phyloP scores from a whole-genome alignment of 64 coral and sea anemone species.

The Porites australiensis region DNA sequence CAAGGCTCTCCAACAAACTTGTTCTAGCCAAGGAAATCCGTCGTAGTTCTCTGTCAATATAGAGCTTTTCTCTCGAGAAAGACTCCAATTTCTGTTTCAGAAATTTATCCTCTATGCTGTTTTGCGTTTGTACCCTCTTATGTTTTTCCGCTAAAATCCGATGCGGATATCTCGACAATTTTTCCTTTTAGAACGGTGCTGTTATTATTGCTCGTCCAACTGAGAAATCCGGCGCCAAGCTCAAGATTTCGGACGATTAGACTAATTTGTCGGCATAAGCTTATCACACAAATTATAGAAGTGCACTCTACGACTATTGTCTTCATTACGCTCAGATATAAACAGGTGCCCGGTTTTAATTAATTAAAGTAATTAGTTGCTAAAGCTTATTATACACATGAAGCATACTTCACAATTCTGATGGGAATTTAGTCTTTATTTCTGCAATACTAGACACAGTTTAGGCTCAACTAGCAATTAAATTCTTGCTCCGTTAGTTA shows the following conservation, averaged over 20 bases:
- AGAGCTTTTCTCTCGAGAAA: conserved; percentile 14
- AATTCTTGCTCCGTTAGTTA: not conserved
- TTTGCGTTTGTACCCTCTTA: conserved; percentile 31
- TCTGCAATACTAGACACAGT: not conserved
- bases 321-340: not conserved
- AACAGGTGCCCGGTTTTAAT: not conserved
- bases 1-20: conserved; percentile 32
- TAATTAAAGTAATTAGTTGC: conserved; percentile 34
- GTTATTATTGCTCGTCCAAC: not conserved
- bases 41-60: conserved; percentile 35
- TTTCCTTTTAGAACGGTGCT: not conserved
- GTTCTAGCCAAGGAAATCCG: conserved; percentile 33
- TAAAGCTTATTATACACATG: not conserved
- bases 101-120: conserved; percentile 30
- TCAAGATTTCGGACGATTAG: too few species aligned
- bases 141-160: conserved; percentile 9
- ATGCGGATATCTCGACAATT: conserved; percentile 30
- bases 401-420: not conserved
- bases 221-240: too few species aligned
- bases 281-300: too few species aligned
- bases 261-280: too few species aligned
- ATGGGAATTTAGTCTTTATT: not conserved
- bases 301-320: too few species aligned
- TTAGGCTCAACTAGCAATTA: not conserved
- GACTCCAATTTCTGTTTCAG: conserved; percentile 37